Evolutionary conservation across 2,113 vertebrate species (phyloP), one percentile per base, ranked within the genome.

Genomic region (Albula goreensis): DNA sequence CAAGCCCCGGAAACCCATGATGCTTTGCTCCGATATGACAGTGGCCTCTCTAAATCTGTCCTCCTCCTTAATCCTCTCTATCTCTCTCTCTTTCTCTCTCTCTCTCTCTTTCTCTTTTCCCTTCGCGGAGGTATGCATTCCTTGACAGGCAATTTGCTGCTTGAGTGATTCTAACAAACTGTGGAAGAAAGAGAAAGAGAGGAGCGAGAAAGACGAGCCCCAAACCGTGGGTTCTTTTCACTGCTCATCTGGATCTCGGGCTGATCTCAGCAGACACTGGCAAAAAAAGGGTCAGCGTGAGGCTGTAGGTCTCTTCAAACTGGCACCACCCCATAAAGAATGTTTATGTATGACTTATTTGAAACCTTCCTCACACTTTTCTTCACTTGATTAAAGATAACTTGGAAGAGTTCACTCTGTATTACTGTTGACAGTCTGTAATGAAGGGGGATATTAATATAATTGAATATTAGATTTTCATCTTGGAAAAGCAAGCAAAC

Each of bases 81-180:
- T 84, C 63, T 52, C 41, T 25, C 25, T 87, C 50, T 80, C 13
- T 70, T 48, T 85, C 22, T 79, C 78, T 77, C 9, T 81, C 49
- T 82, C 19, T 52, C 81, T 83, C 53, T 63, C 70, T 51, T 83
- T 51, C 80, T 81, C 52, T 48, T 13, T 9, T 25, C 77, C 80
- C 74, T 78, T 49, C 60, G 84, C 74, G 79, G 52, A 80, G 82
- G 83, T 87, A 82, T 82, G 84, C 84, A 77, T 88, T 86, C 80
- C 70, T 85, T 90, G 89, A 89, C 89, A 90, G 88, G 86, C 86
- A 90, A 90, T 90, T 90, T 89, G 77, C 88, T 88, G 89, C 88
- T 90, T 88, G 86, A 85, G 85, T 88, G 86, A 87, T 83, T 86
- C 87, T 86, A 87, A 86, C 80, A 85, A 77, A 82, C 82, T n/a